These are phyloP conservation scores for Mormyrus proboscirostris DNA, from an alignment of 2,797 vertebrate species.

Conservation along the genomic window DNA sequence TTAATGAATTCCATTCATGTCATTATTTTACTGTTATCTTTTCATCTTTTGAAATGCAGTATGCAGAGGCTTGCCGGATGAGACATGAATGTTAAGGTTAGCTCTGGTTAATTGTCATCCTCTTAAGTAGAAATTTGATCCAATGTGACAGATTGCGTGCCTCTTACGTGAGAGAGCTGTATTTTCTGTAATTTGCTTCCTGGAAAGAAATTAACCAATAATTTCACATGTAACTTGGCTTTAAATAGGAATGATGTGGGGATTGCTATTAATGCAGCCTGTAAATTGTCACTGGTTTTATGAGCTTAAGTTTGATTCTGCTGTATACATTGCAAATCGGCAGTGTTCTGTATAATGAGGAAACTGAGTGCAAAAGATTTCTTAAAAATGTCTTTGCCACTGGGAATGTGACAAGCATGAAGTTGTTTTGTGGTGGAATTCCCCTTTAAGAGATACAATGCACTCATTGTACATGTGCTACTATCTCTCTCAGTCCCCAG, in stretches of 20 bases:
- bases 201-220: neutral
- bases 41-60: neutral
- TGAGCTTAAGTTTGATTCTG: neutral
- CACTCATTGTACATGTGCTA: neutral
- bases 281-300: neutral
- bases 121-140: conserved; percentile 1
- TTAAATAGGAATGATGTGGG: neutral
- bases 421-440: neutral
- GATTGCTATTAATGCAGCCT: neutral
- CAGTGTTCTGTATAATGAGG: neutral
- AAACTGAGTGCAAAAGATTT: neutral
- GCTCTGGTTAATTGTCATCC: neutral
- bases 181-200: neutral
- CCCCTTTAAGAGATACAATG: neutral
- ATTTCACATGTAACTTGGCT: neutral
- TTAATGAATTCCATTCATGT: neutral
- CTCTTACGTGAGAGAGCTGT: neutral
- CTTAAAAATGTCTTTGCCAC: neutral
- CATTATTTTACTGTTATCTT: neutral
- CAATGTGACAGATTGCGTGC: neutral
- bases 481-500: neutral
- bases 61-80: neutral
- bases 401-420: neutral
- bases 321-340: neutral
- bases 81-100: neutral